Conservation (phyloP, 2,797 vertebrate genomes). For the Fistularia commersonii region DNA sequence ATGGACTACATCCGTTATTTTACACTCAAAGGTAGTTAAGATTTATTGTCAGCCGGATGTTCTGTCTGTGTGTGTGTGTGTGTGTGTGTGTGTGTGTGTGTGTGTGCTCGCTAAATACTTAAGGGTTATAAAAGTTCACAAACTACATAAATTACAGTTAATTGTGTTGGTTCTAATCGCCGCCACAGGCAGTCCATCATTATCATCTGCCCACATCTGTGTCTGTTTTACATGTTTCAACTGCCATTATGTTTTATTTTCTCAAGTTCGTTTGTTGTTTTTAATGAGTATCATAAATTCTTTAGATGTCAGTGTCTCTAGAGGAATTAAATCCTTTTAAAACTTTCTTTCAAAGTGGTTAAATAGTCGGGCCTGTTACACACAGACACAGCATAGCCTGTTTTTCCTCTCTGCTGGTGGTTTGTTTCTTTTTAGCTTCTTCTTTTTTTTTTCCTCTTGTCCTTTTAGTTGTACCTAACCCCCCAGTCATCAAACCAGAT, state of each 20-base stretch:
- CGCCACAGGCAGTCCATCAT: conserved; percentile 22
- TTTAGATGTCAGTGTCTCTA: conserved; percentile 31
- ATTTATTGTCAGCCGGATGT: too few species aligned
- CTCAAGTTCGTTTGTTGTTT: conserved; percentile 44
- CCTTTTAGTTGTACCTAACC: conserved; percentile 4
- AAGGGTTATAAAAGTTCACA: conserved; percentile 3
- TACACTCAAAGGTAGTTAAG: too few species aligned
- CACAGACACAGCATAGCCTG: background rate
- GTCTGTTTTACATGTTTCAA: conserved; percentile 34
- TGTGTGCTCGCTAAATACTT: conserved; percentile 14
- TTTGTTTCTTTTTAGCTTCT: conserved; percentile 4
- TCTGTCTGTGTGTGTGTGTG: too few species aligned
- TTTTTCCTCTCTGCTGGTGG: conserved; percentile 1
- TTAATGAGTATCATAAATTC: conserved; percentile 46
- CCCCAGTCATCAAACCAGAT: conserved; percentile 3
- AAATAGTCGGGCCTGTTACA: conserved; percentile 24
- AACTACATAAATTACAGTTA: conserved; percentile 16
- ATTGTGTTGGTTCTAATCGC: conserved; percentile 20
- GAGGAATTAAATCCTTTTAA: conserved; percentile 33
- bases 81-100: conserved; percentile 13
- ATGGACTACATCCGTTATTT: background rate
- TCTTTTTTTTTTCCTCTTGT: conserved; percentile 1
- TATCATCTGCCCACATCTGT: conserved; percentile 48
- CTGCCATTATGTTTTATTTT: conserved; percentile 27
- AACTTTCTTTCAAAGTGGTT: conserved; percentile 8